These are phyloP conservation scores for Potorous gilbertii DNA, from an alignment of 2,797 vertebrate species.

Conservation along the genomic window DNA sequence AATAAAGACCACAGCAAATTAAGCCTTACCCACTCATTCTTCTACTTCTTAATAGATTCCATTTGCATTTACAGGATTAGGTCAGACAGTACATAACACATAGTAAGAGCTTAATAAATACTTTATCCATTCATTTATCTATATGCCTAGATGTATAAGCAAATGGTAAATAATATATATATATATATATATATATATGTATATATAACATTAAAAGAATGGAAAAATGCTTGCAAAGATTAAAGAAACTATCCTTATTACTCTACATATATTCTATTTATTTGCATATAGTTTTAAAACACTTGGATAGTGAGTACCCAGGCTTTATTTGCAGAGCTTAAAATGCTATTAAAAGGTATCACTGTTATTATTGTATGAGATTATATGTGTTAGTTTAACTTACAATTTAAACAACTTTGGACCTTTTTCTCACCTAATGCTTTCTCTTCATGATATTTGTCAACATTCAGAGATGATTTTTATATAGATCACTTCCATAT, in stretches of 20 bases:
- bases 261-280: neutral
- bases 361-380: neutral
- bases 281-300: conserved; percentile 29
- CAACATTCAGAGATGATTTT: neutral
- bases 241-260: neutral
- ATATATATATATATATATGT: too few relatives aligned
- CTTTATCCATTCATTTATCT: neutral
- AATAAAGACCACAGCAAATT: neutral
- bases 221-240: too few relatives aligned
- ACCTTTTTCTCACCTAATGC: neutral
- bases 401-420: neutral
- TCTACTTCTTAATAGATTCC: neutral
- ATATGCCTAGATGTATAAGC: conserved; percentile 23
- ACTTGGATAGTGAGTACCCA: neutral
- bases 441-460: neutral
- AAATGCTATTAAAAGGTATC: conserved; percentile 14
- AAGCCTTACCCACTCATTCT: neutral
- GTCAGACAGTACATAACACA: neutral
- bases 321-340: conserved; percentile 30
- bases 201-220: too few relatives aligned
- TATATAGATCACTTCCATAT: neutral
- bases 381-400: neutral
- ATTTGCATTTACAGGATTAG: conserved; percentile 18
- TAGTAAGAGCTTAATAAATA: neutral
- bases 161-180: too few relatives aligned